Conservation (phyloP, 2,797 vertebrate genomes). For the Epinephelus awoara region DNA sequence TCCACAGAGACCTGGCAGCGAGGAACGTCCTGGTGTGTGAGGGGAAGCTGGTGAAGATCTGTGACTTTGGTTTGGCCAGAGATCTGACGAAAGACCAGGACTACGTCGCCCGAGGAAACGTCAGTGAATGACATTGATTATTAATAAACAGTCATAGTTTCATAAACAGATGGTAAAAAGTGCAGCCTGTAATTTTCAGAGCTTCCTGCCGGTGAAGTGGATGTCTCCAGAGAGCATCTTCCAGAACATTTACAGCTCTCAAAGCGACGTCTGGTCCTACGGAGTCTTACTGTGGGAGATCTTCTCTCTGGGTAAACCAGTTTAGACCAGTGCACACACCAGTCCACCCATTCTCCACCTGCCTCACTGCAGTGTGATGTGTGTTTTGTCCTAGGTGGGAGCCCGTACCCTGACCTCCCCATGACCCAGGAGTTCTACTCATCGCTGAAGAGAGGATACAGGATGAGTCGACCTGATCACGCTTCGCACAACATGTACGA, state of each 20-base stretch:
- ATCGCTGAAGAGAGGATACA: constrained; percentile 90
- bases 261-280: constrained; percentile 94
- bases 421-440: constrained; percentile 91
- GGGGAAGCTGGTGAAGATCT: constrained; percentile 93
- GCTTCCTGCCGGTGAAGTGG: constrained; percentile 93
- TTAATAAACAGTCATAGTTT: too few relatives aligned
- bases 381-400: constrained; percentile 81
- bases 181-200: constrained; percentile 73
- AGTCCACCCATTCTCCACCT: background rate
- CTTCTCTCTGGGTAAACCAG: constrained; percentile 89
- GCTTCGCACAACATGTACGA: constrained; percentile 89
- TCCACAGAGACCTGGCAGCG: constrained; percentile 93
- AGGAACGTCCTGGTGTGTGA: constrained; percentile 92
- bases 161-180: too few relatives aligned
- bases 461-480: constrained; percentile 89
- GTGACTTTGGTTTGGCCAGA: constrained; percentile 91
- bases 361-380: too few relatives aligned
- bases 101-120: constrained; percentile 91
- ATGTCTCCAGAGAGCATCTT: constrained; percentile 96
- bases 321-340: background rate
- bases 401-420: constrained; percentile 90
- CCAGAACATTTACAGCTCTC: constrained; percentile 90
- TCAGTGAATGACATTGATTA: constrained; percentile 73
- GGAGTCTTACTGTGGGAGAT: constrained; percentile 95
- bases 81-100: constrained; percentile 90